These are phyloP conservation scores for Syngnathus rostellatus DNA, from an alignment of 2,797 vertebrate species.

Conservation along the genomic window DNA sequence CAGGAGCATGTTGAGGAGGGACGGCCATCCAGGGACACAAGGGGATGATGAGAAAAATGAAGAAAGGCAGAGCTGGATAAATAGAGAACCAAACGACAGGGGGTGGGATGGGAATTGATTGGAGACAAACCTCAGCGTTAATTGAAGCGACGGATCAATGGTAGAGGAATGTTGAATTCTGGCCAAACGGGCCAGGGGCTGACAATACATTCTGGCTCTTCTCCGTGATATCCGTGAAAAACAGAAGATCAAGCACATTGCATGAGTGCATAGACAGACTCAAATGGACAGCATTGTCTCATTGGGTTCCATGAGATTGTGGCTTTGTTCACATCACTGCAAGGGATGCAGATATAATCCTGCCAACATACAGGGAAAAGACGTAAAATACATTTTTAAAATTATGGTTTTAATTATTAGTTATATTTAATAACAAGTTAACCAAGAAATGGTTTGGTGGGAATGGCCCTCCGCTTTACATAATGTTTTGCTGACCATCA, in stretches of 20 bases:
- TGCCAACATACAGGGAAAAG: constrained; percentile 47
- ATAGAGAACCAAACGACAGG: constrained; percentile 27
- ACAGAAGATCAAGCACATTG: constrained; percentile 23
- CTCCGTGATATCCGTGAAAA: constrained; percentile 20
- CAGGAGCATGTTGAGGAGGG: constrained; percentile 24
- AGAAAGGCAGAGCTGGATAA: constrained; percentile 33
- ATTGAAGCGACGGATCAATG: constrained; percentile 61
- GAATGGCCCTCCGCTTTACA: constrained; percentile 13
- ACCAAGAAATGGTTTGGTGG: background rate
- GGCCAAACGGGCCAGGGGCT: constrained; percentile 33
- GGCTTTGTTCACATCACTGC: constrained; percentile 69
- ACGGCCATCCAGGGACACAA: constrained; percentile 15
- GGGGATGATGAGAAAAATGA: constrained; percentile 50
- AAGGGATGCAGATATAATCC: constrained; percentile 63
- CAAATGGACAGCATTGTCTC: constrained; percentile 42
- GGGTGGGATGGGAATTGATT: constrained; percentile 58
- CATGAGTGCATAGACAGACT: constrained; percentile 29
- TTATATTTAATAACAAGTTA: background rate
- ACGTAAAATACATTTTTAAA: constrained; percentile 26
- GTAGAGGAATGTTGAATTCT: constrained; percentile 51
- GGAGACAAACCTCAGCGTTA: constrained; percentile 50
- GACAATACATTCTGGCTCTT: constrained; percentile 6
- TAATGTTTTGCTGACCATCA: constrained; percentile 12
- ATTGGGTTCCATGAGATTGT: constrained; percentile 68
- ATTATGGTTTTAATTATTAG: too few species aligned